Evolutionary conservation across 53 echinoderm and acorn worm genomes (phyloP).

Genomic region (Astropecten irregularis): DNA sequence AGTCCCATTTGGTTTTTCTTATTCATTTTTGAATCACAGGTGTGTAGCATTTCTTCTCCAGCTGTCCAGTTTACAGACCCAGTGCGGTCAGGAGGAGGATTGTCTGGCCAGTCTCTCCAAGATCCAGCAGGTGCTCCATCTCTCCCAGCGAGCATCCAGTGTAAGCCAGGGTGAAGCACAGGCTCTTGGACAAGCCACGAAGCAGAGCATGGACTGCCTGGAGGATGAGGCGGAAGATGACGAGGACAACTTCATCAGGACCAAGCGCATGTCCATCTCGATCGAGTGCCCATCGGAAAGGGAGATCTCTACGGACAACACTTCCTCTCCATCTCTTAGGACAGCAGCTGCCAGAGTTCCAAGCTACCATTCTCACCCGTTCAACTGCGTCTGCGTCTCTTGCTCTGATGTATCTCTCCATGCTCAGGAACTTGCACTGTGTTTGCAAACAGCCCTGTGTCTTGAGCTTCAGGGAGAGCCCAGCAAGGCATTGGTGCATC

Average conservation of each 20-base stretch:
- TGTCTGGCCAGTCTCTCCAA: conserved; percentile 57
- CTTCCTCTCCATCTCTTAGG: conserved; percentile 69
- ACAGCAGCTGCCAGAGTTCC: conserved; percentile 54
- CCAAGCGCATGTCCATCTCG: conserved; percentile 63
- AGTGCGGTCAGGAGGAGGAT: conserved; percentile 60
- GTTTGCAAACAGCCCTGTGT: conserved; percentile 26
- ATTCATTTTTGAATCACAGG: conserved; percentile 49
- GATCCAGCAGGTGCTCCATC: conserved; percentile 47
- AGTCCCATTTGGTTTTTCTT: too few species aligned
- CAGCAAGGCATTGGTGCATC: conserved; percentile 12
- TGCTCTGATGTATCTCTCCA: conserved; percentile 70
- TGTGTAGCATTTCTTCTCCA: conserved; percentile 70
- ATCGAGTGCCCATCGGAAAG: conserved; percentile 12
- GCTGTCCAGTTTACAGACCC: conserved; percentile 57
- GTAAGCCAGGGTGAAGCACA: neutral
- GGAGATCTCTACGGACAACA: conserved; percentile 10
- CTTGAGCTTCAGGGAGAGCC: conserved; percentile 40
- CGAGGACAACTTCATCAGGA: conserved; percentile 80
- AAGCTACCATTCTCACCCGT: conserved; percentile 51
- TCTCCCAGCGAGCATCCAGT: conserved; percentile 15
- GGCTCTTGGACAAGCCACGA: neutral
- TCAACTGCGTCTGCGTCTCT: conserved; percentile 49
- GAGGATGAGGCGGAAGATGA: conserved; percentile 58
- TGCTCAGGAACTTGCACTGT: conserved; percentile 1
- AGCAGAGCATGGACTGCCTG: neutral